Conservation (phyloP, 2,888 invertebrate species). For the Cryptus armator region DNA sequence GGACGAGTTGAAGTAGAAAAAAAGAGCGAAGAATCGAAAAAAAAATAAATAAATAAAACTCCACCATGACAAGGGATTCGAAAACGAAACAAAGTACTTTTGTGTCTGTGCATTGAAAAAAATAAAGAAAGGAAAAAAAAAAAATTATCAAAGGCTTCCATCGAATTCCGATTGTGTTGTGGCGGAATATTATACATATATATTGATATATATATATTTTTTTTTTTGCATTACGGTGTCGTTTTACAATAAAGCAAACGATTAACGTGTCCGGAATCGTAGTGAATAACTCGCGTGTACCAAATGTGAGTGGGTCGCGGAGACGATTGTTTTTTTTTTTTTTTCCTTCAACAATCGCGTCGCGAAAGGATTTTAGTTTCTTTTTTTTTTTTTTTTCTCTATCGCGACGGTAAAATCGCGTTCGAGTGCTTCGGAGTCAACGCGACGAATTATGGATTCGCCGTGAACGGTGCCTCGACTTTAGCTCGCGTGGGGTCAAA, state of each 20-base stretch:
- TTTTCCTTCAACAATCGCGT: conserved; percentile 5
- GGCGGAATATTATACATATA: background rate
- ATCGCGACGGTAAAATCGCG: conserved; percentile 28
- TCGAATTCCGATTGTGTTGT: background rate
- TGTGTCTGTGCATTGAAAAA: conserved; percentile 2
- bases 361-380: conserved; percentile 1
- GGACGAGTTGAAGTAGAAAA: conserved; percentile 4
- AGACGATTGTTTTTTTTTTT: conserved; percentile 11
- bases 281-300: conserved; percentile 13
- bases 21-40: background rate
- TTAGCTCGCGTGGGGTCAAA: conserved; percentile 27
- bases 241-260: background rate
- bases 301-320: conserved; percentile 2
- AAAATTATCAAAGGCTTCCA: conserved; percentile 4
- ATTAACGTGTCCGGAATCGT: conserved; percentile 12
- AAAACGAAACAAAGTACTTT: conserved; percentile 22
- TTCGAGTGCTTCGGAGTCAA: conserved; percentile 25
- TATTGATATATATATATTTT: background rate
- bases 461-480: conserved; percentile 47
- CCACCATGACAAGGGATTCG: conserved; percentile 5
- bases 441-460: conserved; percentile 61
- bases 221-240: background rate
- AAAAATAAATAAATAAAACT: background rate
- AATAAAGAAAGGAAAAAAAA: background rate
- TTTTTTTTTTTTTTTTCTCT: background rate